Base-by-base conservation (phyloP, 2,113 vertebrate genomes). In the Ellobius talpinus region DNA sequence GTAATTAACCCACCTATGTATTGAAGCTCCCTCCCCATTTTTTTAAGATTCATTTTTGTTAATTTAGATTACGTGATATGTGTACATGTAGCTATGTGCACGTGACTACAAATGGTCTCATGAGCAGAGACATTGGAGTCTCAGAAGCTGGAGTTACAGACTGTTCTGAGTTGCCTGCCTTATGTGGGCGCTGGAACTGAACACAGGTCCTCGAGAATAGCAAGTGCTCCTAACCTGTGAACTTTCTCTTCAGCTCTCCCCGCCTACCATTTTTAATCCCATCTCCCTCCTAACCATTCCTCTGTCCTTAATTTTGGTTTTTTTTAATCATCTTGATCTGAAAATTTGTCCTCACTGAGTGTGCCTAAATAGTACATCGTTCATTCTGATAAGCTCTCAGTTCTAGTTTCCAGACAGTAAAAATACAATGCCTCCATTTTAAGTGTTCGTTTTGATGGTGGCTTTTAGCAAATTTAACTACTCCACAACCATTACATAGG, bases 381-480 rank as follows among this genome's bases (percentile, higher is more conserved):
- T 65, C 39, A 66, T 55, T 94, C 79, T 73, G 39, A 24, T 91
- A 11, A 63, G 72, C 50, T 39, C 55, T 65, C 42, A 85, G 42
- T 42, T 76, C 55, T 86, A 26, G n/a, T 81, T 94, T 87, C 68
- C 7, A 47, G 89, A 10, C 29, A 86, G 2, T 68, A 77, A 73
- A 77, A 73, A 7, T 78, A 73, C 74, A 81, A 17, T 95, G 52
- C 8, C 61, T 94, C 39, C 33, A 87, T 90, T 94, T 92, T 90
- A 92, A 93, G 21, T 87, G 3, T 92, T 74, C 14, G 84, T 45
- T 96, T 72, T 77, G 66, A 89, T 90, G n/a, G 76, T 87, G 26
- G 47, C 33, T 93, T 96, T 92, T 85, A 42, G 86, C 81, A 91
- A 63, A 16, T 79, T 65, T 81, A 95, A 68, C 36, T 39, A 50